A percentile compares a stretch with the other conserved stretches of the same genome.
phyloP scores from a whole-genome alignment of 2,797 vertebrate genomes.

The Syngnathus rostellatus region DNA sequence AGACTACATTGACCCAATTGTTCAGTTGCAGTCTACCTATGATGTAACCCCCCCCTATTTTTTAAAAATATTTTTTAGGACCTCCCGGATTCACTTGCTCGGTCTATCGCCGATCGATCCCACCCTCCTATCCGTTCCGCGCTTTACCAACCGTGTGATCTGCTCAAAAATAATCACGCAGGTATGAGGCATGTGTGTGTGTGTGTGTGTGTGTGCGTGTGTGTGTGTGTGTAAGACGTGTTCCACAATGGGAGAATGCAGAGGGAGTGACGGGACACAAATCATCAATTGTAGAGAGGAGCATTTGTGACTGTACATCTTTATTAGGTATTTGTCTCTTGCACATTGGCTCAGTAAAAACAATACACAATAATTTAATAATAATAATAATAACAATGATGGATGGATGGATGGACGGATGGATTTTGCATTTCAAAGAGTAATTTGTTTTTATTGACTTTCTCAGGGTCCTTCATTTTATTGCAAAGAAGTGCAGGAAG shows the following conservation, averaged over 20 bases:
- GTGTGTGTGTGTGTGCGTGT: too few relatives aligned
- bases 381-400: too few relatives aligned
- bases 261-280: background rate
- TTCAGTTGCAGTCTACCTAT: background rate
- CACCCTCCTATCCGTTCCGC: conserved; percentile 45
- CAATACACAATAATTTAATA: too few relatives aligned
- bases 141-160: conserved; percentile 73
- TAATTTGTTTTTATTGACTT: too few relatives aligned
- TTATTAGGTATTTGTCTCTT: background rate
- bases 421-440: too few relatives aligned
- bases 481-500: background rate
- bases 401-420: too few relatives aligned
- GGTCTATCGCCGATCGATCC: conserved; percentile 53
- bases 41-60: background rate
- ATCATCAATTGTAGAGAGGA: background rate
- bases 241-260: background rate
- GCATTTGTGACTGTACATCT: background rate
- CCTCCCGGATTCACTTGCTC: conserved; percentile 40
- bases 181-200: conserved; percentile 7
- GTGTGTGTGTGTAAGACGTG: background rate
- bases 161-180: conserved; percentile 40
- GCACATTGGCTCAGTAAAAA: background rate
- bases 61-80: conserved; percentile 13
- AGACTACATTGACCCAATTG: background rate
- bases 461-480: too few relatives aligned